Percentiles rank a stretch among this genome's conserved stretches.
phyloP scores from a whole-genome alignment of 2,888 invertebrate species.

The Hirtodrosophila histrioides region DNA sequence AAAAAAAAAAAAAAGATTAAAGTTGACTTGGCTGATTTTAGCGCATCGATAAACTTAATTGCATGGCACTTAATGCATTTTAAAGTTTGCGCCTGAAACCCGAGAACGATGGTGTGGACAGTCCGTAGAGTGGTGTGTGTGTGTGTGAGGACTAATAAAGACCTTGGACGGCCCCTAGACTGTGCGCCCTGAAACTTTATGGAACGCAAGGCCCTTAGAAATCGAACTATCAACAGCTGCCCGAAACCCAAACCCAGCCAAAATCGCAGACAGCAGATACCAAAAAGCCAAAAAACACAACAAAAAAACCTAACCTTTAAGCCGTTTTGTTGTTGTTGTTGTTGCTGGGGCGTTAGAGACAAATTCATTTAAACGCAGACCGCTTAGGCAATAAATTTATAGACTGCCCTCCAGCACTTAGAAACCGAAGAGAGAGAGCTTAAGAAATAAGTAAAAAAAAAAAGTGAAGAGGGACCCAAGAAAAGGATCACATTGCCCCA shows the following conservation, averaged over 20 bases:
- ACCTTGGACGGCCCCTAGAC: constrained; percentile 59
- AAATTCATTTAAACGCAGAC: constrained; percentile 72
- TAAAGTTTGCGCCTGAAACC: constrained; percentile 69
- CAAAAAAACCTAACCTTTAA: constrained; percentile 3
- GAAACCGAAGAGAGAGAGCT: constrained; percentile 30
- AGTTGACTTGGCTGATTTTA: constrained; percentile 67
- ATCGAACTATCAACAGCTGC: constrained; percentile 77
- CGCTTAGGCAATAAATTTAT: constrained; percentile 79
- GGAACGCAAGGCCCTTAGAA: constrained; percentile 62
- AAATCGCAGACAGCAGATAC: constrained; percentile 20
- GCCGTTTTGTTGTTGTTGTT: constrained; percentile 4
- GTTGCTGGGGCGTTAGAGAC: constrained; percentile 75
- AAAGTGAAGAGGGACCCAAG: not conserved
- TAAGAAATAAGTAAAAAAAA: not conserved
- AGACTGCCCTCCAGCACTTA: constrained; percentile 66
- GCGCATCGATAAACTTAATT: constrained; percentile 77
- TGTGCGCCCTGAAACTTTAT: not conserved
- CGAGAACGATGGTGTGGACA: constrained; percentile 41
- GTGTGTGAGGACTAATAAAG: constrained; percentile 62
- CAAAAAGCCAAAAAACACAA: not conserved
- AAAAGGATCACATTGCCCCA: constrained; percentile 2
- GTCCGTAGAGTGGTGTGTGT: not conserved
- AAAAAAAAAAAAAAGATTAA: constrained; percentile 56
- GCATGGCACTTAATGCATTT: constrained; percentile 79
- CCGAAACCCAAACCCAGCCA: constrained; percentile 30